Conservation (phyloP, 2,888 invertebrate genomes). For the Trissoscelio sp. region DNA sequence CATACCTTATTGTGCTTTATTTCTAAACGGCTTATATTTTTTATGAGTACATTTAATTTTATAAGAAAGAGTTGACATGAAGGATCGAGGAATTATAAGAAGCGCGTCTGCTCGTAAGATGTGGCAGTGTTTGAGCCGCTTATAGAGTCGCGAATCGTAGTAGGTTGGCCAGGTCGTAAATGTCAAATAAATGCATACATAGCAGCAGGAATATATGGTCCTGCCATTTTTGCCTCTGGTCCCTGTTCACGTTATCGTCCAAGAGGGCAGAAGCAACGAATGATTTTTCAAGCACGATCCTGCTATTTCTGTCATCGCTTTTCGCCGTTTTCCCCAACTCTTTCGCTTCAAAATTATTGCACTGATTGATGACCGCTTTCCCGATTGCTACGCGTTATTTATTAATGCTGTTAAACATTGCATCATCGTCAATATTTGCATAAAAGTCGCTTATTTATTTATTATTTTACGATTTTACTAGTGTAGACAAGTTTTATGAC, state of each 20-base stretch:
- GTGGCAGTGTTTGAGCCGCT: slow-evolving; percentile 59
- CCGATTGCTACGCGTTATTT: slow-evolving; percentile 16
- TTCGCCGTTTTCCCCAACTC: slow-evolving; percentile 1
- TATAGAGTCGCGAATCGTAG: slow-evolving; percentile 68
- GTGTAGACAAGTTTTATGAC: too few relatives aligned
- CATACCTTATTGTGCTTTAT: slow-evolving; percentile 27
- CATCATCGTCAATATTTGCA: neutral
- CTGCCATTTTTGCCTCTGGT: slow-evolving; percentile 60
- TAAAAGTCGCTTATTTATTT: neutral
- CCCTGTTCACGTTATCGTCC: slow-evolving; percentile 60
- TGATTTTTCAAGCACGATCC: slow-evolving; percentile 49
- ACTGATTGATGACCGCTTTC: slow-evolving; percentile 29
- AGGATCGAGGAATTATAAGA: slow-evolving; percentile 50
- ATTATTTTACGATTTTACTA: neutral
- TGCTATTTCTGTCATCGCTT: slow-evolving; percentile 24
- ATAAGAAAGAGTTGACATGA: slow-evolving; percentile 37
- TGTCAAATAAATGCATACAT: slow-evolving; percentile 74
- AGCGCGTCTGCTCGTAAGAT: slow-evolving; percentile 34
- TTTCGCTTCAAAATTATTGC: slow-evolving; percentile 9
- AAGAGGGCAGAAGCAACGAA: slow-evolving; percentile 29
- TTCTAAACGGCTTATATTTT: slow-evolving; percentile 8
- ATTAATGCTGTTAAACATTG: slow-evolving; percentile 3
- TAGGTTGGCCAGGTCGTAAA: slow-evolving; percentile 71
- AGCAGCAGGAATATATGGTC: slow-evolving; percentile 71
- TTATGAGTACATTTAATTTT: slow-evolving; percentile 39